Conservation (phyloP, 2,113 vertebrate species). For the Callipepla squamata region DNA sequence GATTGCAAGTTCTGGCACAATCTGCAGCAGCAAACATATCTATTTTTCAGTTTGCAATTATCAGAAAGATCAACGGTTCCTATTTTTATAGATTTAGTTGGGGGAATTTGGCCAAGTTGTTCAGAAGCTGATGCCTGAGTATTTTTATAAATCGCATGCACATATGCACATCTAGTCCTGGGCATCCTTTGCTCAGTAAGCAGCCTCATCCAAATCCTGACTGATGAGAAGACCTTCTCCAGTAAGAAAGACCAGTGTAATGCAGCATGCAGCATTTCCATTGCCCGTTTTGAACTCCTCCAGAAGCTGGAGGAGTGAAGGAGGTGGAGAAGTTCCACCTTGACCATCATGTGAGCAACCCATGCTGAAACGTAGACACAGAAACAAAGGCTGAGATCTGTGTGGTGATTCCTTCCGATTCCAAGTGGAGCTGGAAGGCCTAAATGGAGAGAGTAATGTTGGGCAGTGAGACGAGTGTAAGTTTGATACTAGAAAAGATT, state of each 20-base stretch:
- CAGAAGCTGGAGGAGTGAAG: no score
- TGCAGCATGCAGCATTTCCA: background rate
- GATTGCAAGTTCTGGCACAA: slow-evolving; percentile 40
- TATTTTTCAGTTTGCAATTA: slow-evolving; percentile 37
- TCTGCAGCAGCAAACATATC: slow-evolving; percentile 13
- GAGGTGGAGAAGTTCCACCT: background rate
- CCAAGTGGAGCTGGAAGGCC: background rate
- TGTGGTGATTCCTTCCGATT: background rate
- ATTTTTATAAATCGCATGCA: accelerated
- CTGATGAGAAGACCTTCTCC: background rate
- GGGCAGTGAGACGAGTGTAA: background rate
- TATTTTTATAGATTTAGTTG: background rate
- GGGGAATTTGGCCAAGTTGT: background rate
- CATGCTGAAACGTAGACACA: background rate
- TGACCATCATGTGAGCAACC: background rate
- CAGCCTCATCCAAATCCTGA: background rate
- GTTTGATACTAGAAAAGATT: background rate
- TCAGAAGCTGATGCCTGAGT: background rate
- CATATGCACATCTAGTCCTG: background rate
- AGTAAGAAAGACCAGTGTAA: background rate
- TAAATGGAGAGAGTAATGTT: background rate
- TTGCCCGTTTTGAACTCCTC: background rate
- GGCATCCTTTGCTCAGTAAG: background rate
- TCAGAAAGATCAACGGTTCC: background rate
- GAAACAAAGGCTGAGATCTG: background rate